Percentiles rank a stretch among this genome's conserved stretches.
Conservation (phyloP, 2,888 invertebrate genomes). For the Cremastinae sp. region DNA sequence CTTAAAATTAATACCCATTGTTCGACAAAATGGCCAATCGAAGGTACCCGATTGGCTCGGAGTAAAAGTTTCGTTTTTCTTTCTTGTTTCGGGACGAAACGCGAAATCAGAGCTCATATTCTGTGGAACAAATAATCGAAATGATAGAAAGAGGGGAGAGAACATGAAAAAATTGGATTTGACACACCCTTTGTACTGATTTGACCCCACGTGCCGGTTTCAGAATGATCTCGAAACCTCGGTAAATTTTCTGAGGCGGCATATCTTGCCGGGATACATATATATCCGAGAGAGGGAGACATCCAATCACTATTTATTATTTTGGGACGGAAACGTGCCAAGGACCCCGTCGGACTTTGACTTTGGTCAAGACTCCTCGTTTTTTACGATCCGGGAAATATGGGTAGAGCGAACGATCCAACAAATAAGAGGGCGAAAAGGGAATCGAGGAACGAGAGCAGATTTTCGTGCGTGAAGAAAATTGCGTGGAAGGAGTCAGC, state of each 20-base stretch:
- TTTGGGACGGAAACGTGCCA: constrained; percentile 51
- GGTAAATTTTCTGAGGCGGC: constrained; percentile 19
- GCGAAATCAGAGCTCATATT: not conserved
- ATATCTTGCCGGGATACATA: not conserved
- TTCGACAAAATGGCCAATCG: constrained; percentile 11
- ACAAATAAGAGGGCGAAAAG: constrained; percentile 3
- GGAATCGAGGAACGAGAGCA: not conserved
- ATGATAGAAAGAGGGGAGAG: too few relatives aligned
- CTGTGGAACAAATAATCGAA: not conserved
- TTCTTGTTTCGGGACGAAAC: too few relatives aligned
- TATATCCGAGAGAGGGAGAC: constrained; percentile 22
- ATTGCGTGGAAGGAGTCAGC: constrained; percentile 32
- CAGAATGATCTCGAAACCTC: constrained; percentile 17
- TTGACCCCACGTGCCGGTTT: constrained; percentile 22
- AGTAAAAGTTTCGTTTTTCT: too few relatives aligned
- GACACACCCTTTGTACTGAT: constrained; percentile 8
- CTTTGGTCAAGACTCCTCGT: constrained; percentile 48
- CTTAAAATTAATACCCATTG: constrained; percentile 21
- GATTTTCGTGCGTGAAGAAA: constrained; percentile 5
- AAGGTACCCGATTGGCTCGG: too few relatives aligned
- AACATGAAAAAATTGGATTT: not conserved
- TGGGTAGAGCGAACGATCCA: constrained; percentile 10
- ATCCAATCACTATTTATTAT: constrained; percentile 62
- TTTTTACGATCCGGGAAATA: constrained; percentile 44
- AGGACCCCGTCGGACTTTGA: constrained; percentile 27